Percentiles rank a stretch among this genome's conserved stretches.
phyloP scores from a whole-genome alignment of 92 coral and sea anemone species.

The Palythoa heliodiscus region DNA sequence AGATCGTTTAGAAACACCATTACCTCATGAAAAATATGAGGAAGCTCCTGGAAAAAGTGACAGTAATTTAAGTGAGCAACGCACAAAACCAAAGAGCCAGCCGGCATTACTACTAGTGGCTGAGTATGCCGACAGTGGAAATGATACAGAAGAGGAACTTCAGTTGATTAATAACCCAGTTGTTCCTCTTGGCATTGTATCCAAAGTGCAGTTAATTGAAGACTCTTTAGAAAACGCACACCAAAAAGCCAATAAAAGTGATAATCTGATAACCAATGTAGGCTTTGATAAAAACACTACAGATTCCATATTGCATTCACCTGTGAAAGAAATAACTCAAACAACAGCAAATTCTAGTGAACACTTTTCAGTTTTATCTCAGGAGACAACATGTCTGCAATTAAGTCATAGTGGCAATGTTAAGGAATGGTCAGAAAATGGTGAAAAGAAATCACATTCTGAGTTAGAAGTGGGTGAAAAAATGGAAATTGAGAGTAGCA shows the following conservation, averaged over 20 bases:
- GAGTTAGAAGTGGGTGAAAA: constrained; percentile 27
- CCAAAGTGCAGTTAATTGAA: neutral
- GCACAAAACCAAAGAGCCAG: neutral
- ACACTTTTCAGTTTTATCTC: neutral
- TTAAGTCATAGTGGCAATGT: neutral
- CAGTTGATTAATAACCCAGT: neutral
- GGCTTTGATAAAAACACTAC: neutral
- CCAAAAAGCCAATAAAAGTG: neutral
- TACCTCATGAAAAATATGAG: neutral
- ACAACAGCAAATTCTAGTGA: neutral
- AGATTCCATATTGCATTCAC: neutral
- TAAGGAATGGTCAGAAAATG: constrained; percentile 19
- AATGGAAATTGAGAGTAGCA: constrained; percentile 15
- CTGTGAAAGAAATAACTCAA: neutral
- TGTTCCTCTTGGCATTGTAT: neutral
- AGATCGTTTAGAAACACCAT: neutral
- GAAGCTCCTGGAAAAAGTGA: neutral
- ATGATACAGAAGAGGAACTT: constrained; percentile 57
- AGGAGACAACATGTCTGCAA: neutral
- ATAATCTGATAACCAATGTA: neutral
- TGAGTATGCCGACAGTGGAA: constrained; percentile 57
- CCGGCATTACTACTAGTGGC: constrained; percentile 45
- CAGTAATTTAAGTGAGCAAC: neutral
- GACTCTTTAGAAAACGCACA: neutral
- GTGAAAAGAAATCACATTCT: neutral